Evolutionary conservation across 2,888 invertebrate genomes (phyloP), one percentile per base, ranked within the genome.

Genomic region (Chesias legatella): DNA sequence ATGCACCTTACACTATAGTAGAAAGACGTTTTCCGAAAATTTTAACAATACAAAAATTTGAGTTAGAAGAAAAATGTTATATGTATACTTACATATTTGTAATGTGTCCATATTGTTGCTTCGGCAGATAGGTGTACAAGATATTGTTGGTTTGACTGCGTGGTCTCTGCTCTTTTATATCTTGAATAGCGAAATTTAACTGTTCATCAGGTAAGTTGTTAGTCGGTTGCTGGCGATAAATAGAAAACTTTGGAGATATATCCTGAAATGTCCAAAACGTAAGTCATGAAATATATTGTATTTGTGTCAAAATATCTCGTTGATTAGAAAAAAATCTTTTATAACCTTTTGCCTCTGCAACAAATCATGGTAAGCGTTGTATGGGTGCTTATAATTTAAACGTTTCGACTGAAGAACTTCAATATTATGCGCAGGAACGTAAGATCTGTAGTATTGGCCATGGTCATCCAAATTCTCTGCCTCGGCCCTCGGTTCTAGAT

Each of bases 401-500:
- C 57, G 54, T 13, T 52, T 59, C 0, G 58, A 56, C 9, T 57
- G 33, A 8, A 60, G 48, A 1, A 58, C 32, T 48, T 63, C 56
- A n/a, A 58, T 37, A 24, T 63, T 62, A 38, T 67, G 53, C n/a
- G 60, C 62, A 0, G 60, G 45, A 1, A 60, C 43, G 27, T 54
- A 64, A 6, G 60, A 58, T 20, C 53, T 58, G 5, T 38, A 33
- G 2, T 29, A 48, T 8, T 43, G 42, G 7, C 38, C 8, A 5
- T 39, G 31, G 1, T 17, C 17, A n/a, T 10, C 2, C 1, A 37
- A 40, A 6, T 32, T 29, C 10, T 26, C 39, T 11, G 42, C 26
- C 7, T 30, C 9, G 10, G 49, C 34, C 8, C 43, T 51, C 3
- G 74, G 73, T 28, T 74, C 72, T 17, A 73, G 47, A 33, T 66